phyloP scores from a whole-genome alignment of 2,888 invertebrate genomes.

The Cryptus armator region DNA sequence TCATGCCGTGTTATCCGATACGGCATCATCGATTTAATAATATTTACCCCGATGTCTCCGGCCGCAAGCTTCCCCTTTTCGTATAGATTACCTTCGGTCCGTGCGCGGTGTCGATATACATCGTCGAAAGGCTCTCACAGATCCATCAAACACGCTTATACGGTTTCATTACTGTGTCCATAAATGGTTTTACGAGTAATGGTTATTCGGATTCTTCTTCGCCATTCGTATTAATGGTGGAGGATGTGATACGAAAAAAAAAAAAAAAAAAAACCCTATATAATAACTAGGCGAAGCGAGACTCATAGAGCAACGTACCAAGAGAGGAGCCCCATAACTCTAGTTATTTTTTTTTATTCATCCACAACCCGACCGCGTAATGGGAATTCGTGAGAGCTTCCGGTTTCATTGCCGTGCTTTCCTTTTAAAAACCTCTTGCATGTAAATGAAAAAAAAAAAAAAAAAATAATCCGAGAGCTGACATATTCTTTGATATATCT shows the following conservation, averaged over 20 bases:
- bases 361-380: conserved; percentile 17
- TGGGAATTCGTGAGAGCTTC: conserved; percentile 26
- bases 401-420: conserved; percentile 17
- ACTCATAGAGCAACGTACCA: not conserved
- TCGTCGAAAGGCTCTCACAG: conserved; percentile 34
- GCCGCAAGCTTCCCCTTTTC: conserved; percentile 25
- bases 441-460: not conserved
- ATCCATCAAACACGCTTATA: conserved; percentile 46
- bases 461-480: not conserved
- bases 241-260: not conserved
- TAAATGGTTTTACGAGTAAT: conserved; percentile 43
- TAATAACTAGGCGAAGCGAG: conserved; percentile 3
- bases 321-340: conserved; percentile 28
- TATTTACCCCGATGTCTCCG: conserved; percentile 67
- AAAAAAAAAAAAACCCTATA: too few relatives aligned
- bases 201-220: conserved; percentile 35
- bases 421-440: conserved; percentile 33
- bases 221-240: not conserved
- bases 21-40: conserved; percentile 71
- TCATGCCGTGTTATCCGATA: conserved; percentile 67
- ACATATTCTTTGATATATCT: not conserved
- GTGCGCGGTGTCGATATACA: conserved; percentile 46
- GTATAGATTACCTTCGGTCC: conserved; percentile 52
- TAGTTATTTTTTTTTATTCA: conserved; percentile 23
- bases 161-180: conserved; percentile 55